A percentile compares a stretch with the other conserved stretches of the same genome.
These are phyloP conservation scores for Drosophila barbarae DNA, from an alignment of 2,888 invertebrate species.

Conservation along the genomic window DNA sequence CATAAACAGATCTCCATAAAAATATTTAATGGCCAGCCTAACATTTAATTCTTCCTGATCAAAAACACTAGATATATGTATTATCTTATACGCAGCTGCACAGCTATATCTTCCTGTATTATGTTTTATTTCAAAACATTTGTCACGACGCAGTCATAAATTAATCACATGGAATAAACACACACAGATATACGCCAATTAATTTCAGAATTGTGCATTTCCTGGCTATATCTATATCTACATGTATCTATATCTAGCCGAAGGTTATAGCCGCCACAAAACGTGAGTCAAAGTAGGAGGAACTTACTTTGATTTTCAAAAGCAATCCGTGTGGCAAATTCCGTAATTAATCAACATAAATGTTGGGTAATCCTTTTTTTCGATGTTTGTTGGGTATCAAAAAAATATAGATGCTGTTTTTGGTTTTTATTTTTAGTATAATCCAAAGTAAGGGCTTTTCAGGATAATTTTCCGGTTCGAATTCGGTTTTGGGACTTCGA, in stretches of 20 bases:
- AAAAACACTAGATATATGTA: background rate
- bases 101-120: conserved; percentile 29
- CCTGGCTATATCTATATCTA: conserved; percentile 40
- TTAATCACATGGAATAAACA: conserved; percentile 49
- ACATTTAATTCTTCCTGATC: conserved; percentile 6
- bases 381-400: conserved; percentile 37
- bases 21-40: conserved; percentile 1
- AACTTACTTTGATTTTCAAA: conserved; percentile 79
- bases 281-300: conserved; percentile 7
- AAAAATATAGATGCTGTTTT: conserved; percentile 1
- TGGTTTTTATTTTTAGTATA: conserved; percentile 34
- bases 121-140: conserved; percentile 23
- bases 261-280: conserved; percentile 41
- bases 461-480: conserved; percentile 32
- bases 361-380: conserved; percentile 51
- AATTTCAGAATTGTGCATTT: conserved; percentile 49
- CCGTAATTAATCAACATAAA: conserved; percentile 38
- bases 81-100: background rate
- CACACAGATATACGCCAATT: conserved; percentile 25
- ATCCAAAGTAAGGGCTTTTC: conserved; percentile 48
- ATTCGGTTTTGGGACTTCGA: conserved; percentile 26
- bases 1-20: conserved; percentile 8
- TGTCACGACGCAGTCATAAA: conserved; percentile 59
- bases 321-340: conserved; percentile 72
- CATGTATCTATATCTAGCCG: conserved; percentile 14